Evolutionary conservation across 2,113 vertebrate genomes (phyloP).

Genomic region (Lota lota): DNA sequence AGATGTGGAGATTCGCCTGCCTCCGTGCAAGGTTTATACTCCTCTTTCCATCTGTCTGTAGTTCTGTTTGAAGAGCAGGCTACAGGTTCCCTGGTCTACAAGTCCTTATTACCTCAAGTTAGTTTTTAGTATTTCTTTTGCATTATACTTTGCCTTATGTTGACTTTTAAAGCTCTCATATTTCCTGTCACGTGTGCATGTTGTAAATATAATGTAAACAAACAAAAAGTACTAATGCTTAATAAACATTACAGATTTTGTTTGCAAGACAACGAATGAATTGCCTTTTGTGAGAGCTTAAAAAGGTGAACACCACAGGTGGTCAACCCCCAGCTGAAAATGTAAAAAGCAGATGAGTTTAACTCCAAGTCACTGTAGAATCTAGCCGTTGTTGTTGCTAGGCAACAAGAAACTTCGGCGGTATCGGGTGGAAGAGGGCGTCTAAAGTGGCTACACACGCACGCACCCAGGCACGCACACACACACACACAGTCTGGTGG

Average conservation of each 20-base stretch:
- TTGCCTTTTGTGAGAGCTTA: too few relatives aligned
- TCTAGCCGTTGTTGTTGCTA: conserved; percentile 60
- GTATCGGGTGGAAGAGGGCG: conserved; percentile 63
- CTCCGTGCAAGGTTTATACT: too few relatives aligned
- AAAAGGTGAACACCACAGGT: too few relatives aligned
- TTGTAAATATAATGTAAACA: conserved; percentile 73
- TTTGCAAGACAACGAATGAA: conserved; percentile 47
- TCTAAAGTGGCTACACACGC: conserved; percentile 49
- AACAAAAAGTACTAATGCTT: conserved; percentile 61
- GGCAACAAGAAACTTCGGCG: conserved; percentile 46
- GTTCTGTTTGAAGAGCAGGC: too few relatives aligned
- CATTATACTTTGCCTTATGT: conserved; percentile 14
- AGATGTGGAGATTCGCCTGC: too few relatives aligned
- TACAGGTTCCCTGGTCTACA: not conserved
- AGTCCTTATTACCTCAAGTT: conserved; percentile 11
- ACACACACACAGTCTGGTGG: not conserved
- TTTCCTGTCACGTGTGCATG: conserved; percentile 49
- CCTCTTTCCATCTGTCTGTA: too few relatives aligned
- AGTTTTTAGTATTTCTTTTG: not conserved
- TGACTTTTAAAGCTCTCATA: conserved; percentile 27
- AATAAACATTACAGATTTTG: conserved; percentile 71
- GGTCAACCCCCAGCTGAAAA: too few relatives aligned
- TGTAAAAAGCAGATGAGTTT: too few relatives aligned
- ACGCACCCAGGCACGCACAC: not conserved
- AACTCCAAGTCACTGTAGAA: too few relatives aligned